These are phyloP conservation scores for Anthonomus grandis DNA, from an alignment of 1,140 invertebrate genomes.

Conservation along the genomic window DNA sequence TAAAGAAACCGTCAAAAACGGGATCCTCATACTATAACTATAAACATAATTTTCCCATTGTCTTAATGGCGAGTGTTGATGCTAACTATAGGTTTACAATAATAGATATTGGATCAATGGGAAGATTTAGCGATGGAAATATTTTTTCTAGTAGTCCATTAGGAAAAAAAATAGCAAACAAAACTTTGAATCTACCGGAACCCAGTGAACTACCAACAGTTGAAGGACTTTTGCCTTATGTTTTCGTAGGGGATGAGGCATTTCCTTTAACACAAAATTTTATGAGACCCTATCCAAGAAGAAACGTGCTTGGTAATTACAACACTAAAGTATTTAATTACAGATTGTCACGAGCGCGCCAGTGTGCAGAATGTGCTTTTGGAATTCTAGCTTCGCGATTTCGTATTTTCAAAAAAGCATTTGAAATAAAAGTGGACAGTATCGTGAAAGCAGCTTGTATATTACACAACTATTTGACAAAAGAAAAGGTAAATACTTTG, in stretches of 20 bases:
- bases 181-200: constrained; percentile 13
- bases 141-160: constrained; percentile 11
- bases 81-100: constrained; percentile 47
- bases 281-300: constrained; percentile 50
- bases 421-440: too few relatives aligned
- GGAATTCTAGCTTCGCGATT: too few relatives aligned
- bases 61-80: constrained; percentile 49
- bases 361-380: too few relatives aligned
- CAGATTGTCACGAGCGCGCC: too few relatives aligned
- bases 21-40: constrained; percentile 49
- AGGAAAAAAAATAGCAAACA: constrained; percentile 17
- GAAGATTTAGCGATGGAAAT: constrained; percentile 45
- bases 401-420: too few relatives aligned
- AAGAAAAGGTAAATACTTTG: too few relatives aligned
- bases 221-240: constrained; percentile 38
- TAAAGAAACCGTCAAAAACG: constrained; percentile 39
- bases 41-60: constrained; percentile 48
- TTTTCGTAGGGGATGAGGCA: constrained; percentile 51
- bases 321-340: too few relatives aligned
- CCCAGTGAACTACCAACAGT: constrained; percentile 1
- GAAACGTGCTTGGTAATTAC: constrained; percentile 29
- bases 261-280: constrained; percentile 48
- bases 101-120: constrained; percentile 49
- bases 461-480: too few relatives aligned
- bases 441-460: too few relatives aligned